Base-by-base conservation (phyloP, 2,113 vertebrate genomes). In the Psittacula cyanocephala region DNA sequence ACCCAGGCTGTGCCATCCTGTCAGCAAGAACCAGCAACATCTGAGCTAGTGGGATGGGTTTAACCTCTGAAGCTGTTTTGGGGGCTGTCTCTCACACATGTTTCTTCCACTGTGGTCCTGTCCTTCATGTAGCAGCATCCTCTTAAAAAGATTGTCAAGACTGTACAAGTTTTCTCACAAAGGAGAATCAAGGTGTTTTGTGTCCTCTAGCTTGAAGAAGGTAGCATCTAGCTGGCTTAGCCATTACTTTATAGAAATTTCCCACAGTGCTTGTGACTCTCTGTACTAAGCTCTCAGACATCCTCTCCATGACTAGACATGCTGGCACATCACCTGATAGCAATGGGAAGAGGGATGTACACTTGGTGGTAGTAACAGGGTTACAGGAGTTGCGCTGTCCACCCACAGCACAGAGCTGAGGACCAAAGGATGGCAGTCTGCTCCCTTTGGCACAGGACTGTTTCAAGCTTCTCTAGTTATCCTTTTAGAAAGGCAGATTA, bases 311-410 rank as follows among this genome's bases (percentile, higher is more conserved):
- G 12, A 39, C 25, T 33, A 68, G 53, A 63, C 31, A 29, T 55
- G 52, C 10, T 33, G 22, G 39, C 46, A 24, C 25, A 7, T 25
- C 41, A 41, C 44, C 37, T 8, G 8, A 14, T 5, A 71, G 50
- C 7, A 7, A 33, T 7, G 13, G 29, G 25, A 47, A 49, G 46
- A 41, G 59, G 13, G 11, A 11, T 11, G 33, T 41, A 18, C 3
- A 1, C 23, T 19, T 53, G 62, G 3, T 60, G n/a, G 37, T 27
- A 20, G 46, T 43, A 53, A 67, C 13, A 24, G 0, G 0, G 72
- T 23, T 12, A 35, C 15, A 14, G 69, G 63, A 64, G 24, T 33
- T 63, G 43, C 14, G 3, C 11, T n/a, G 16, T 13, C 43, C 12
- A 24, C 15, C 28, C 24, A 17, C 17, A 20, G 24, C 18, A 7